Conservation (phyloP, 2,888 invertebrate genomes). For the Lysandra coridon region DNA sequence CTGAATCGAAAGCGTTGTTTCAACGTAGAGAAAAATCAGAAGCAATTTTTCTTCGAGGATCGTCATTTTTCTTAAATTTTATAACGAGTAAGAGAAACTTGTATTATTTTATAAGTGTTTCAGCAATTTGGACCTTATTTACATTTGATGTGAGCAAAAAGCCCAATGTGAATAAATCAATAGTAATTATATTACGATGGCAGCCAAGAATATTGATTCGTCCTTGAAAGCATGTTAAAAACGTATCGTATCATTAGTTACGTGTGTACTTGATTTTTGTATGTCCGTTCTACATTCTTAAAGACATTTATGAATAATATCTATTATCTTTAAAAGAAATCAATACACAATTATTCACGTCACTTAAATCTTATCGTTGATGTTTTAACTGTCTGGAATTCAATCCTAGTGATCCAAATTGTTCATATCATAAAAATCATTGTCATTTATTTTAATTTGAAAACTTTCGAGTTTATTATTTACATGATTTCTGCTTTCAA, state of each 20-base stretch:
- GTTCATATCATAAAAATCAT: not conserved
- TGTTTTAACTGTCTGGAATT: not conserved
- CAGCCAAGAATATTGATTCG: conserved; percentile 22
- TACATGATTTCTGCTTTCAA: not conserved
- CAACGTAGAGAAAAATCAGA: not conserved
- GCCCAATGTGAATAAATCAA: not conserved
- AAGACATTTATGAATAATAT: not conserved
- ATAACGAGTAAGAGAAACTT: not conserved
- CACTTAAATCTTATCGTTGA: not conserved
- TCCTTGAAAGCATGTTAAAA: not conserved
- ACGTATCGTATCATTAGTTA: not conserved
- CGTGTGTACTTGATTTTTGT: not conserved
- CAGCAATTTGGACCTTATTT: not conserved
- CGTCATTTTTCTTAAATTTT: not conserved
- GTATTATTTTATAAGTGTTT: not conserved
- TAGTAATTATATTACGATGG: not conserved
- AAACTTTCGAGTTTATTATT: not conserved
- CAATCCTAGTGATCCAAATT: not conserved
- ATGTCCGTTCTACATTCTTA: not conserved
- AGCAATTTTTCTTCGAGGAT: not conserved
- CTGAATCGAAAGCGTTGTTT: not conserved
- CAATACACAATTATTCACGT: not conserved
- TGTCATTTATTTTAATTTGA: conserved; percentile 4
- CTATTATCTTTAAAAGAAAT: not conserved
- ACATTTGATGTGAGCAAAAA: not conserved